phyloP scores from a whole-genome alignment of 1,140 invertebrate species.

The Xylocopa sonorina region DNA sequence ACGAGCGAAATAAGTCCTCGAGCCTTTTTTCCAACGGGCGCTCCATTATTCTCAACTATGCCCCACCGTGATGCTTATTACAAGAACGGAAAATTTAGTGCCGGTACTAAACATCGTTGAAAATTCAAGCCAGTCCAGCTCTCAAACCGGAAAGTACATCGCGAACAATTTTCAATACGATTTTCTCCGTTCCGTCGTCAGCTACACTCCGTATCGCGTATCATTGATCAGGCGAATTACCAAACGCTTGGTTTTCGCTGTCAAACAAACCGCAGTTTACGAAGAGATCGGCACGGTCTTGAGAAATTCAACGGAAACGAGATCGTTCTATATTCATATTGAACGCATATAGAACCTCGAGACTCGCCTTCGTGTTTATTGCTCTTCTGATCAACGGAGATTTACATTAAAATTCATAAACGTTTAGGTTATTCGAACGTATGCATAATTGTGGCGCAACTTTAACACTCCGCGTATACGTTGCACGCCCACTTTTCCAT shows the following conservation, averaged over 20 bases:
- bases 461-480: not conserved
- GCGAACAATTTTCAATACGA: no score
- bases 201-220: no score
- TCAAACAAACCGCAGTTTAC: not conserved
- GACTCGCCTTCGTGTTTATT: slow-evolving; percentile 24
- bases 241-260: not conserved
- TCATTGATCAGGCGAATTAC: not conserved
- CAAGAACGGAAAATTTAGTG: not conserved
- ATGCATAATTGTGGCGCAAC: not conserved
- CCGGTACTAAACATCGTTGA: not conserved
- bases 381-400: not conserved
- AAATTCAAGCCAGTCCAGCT: not conserved
- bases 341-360: not conserved
- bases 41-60: slow-evolving; percentile 1
- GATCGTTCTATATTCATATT: not conserved
- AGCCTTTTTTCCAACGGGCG: not conserved
- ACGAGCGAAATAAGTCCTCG: not conserved
- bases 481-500: not conserved
- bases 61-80: not conserved
- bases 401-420: slow-evolving; percentile 9
- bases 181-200: no score
- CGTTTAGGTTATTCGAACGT: not conserved
- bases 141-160: not conserved
- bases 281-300: not conserved
- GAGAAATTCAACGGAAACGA: not conserved